phyloP scores from a whole-genome alignment of 2,797 vertebrate species.

The Thamnophis elegans region DNA sequence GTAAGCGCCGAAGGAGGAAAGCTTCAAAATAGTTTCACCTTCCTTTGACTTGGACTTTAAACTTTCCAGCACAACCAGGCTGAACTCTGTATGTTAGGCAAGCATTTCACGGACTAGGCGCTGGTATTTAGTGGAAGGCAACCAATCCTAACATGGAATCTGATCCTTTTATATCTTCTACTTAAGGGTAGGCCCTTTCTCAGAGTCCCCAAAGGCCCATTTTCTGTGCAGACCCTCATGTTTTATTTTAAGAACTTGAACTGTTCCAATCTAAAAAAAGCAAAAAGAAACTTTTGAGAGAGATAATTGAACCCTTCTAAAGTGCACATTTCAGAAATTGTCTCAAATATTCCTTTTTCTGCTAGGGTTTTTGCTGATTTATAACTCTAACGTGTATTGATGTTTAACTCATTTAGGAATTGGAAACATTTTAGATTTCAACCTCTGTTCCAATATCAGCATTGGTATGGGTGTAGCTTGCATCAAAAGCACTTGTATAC shows the following conservation, averaged over 20 bases:
- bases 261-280: not conserved
- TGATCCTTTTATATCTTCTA: not conserved
- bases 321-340: not conserved
- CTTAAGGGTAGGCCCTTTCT: not conserved
- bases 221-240: not conserved
- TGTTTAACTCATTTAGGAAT: not conserved
- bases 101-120: not conserved
- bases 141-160: not conserved
- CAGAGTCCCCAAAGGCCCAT: not conserved
- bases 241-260: not conserved
- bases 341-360: not conserved
- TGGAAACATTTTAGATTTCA: not conserved
- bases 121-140: not conserved
- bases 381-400: not conserved
- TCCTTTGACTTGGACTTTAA: not conserved
- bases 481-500: not conserved
- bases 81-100: not conserved
- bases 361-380: not conserved
- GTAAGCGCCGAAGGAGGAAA: not conserved
- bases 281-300: not conserved
- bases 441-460: not conserved
- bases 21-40: not conserved
- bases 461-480: not conserved
- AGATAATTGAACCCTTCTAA: not conserved
- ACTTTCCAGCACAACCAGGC: not conserved